Conservation (phyloP, 2,797 vertebrate species). For the Euthynnus affinis region DNA sequence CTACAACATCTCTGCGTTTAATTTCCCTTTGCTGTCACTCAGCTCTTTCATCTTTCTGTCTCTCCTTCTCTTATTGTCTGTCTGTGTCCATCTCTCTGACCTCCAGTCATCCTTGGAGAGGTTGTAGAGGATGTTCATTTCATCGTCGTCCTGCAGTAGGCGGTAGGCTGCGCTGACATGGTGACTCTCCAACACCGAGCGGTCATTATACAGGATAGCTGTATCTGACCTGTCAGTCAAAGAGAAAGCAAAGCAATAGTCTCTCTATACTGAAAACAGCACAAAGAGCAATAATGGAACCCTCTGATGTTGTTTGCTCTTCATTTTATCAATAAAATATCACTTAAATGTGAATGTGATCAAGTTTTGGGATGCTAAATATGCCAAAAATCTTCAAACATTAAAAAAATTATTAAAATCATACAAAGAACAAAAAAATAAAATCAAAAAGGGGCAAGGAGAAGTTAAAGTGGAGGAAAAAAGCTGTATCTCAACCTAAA, state of each 20-base stretch:
- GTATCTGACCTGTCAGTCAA: constrained; percentile 91
- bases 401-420: too few relatives aligned
- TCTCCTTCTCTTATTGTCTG: constrained; percentile 10
- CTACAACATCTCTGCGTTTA: constrained; percentile 80
- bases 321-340: constrained; percentile 1
- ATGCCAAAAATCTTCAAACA: not conserved
- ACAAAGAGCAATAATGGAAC: not conserved
- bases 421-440: too few relatives aligned
- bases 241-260: constrained; percentile 1
- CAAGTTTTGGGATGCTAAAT: not conserved
- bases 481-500: too few relatives aligned
- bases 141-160: constrained; percentile 97
- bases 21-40: constrained; percentile 83
- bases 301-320: not conserved
- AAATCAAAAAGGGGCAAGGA: too few relatives aligned
- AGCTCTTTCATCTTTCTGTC: constrained; percentile 2
- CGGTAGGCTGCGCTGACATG: constrained; percentile 96
- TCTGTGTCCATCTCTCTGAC: constrained; percentile 79
- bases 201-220: constrained; percentile 97
- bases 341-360: not conserved
- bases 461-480: too few relatives aligned
- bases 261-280: not conserved
- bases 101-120: constrained; percentile 99
- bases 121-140: constrained; percentile 99
- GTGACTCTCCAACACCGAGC: constrained; percentile 96